These are phyloP conservation scores for Eurytoma californica DNA, from an alignment of 2,888 invertebrate genomes.

Conservation along the genomic window DNA sequence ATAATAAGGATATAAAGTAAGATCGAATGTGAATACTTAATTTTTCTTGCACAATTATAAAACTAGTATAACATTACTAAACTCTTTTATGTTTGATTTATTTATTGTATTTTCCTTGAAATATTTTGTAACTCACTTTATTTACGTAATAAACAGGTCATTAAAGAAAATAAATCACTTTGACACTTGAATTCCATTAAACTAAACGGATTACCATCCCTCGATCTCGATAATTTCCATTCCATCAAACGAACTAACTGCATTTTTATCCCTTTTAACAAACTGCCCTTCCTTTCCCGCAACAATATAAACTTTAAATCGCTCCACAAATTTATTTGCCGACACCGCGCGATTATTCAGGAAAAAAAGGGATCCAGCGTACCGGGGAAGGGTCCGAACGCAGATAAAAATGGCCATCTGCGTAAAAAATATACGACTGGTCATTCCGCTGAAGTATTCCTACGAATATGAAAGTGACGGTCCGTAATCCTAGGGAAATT, in stretches of 20 bases:
- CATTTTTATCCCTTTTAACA: background rate
- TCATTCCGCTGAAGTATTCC: conserved; percentile 70
- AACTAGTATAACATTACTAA: no score
- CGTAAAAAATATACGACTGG: conserved; percentile 66
- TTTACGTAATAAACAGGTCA: no score
- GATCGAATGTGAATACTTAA: no score
- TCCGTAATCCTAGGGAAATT: conserved; percentile 71
- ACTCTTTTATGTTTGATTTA: no score
- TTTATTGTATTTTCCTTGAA: no score
- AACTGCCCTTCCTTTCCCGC: background rate
- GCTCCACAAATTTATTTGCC: conserved; percentile 19
- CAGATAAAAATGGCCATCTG: conserved; percentile 25
- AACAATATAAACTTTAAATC: conserved; percentile 4
- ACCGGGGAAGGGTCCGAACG: background rate
- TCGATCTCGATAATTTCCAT: background rate
- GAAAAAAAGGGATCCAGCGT: conserved; percentile 1
- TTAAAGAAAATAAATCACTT: no score
- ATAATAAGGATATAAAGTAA: no score
- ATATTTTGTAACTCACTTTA: no score
- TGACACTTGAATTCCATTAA: no score
- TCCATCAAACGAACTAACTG: background rate
- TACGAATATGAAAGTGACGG: conserved; percentile 73
- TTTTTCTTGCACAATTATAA: no score
- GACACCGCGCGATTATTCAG: conserved; percentile 23
- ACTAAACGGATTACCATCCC: background rate